These are phyloP conservation scores for Clarias platycephalus DNA, from an alignment of 2,797 vertebrate genomes.

Conservation along the genomic window DNA sequence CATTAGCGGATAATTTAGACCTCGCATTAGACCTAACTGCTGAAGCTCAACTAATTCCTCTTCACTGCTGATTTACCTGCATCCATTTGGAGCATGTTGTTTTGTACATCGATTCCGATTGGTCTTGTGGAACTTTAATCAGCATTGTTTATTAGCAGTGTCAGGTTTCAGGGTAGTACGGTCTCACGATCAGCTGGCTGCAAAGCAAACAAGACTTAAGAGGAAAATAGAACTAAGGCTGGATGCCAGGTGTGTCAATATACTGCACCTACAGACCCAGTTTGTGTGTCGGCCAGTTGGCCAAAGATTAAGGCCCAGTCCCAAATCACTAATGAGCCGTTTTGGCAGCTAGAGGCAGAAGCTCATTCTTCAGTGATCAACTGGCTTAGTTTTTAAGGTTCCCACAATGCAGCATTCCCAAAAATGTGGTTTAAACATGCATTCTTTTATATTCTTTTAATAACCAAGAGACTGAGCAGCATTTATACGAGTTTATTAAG, in stretches of 20 bases:
- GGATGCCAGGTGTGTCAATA: constrained; percentile 12
- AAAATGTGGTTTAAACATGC: not conserved
- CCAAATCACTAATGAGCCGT: constrained; percentile 22
- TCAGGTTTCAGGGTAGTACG: constrained; percentile 6
- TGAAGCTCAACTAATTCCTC: not conserved
- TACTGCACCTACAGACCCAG: not conserved
- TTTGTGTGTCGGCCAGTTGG: constrained; percentile 15
- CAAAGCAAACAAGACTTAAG: not conserved
- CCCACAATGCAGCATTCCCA: constrained; percentile 9
- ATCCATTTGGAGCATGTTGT: not conserved
- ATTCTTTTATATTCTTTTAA: constrained; percentile 45
- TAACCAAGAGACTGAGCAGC: constrained; percentile 12
- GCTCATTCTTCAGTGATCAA: not conserved
- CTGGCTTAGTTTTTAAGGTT: not conserved
- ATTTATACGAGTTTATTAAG: not conserved
- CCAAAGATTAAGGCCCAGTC: constrained; percentile 7
- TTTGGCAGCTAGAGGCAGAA: not conserved
- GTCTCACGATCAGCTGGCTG: not conserved
- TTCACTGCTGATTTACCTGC: not conserved
- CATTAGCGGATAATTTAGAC: not conserved
- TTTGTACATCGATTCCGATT: not conserved
- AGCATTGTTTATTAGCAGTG: constrained; percentile 17
- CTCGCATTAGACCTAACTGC: not conserved
- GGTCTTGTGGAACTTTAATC: constrained; percentile 1
- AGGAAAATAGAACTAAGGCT: not conserved